Evolutionary conservation across 2,797 vertebrate species (phyloP).

Genomic region (Benthosema pterotum): DNA sequence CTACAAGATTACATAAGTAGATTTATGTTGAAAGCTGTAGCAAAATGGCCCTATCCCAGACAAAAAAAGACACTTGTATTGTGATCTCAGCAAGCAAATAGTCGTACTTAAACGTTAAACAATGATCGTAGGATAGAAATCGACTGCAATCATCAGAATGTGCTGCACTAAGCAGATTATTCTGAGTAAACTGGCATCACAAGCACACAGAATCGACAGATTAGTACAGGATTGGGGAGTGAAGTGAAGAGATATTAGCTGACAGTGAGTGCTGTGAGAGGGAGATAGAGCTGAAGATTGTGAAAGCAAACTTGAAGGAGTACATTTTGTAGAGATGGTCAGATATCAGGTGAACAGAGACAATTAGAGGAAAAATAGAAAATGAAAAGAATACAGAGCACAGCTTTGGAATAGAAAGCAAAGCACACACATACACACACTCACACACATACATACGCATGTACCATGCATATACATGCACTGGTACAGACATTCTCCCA

Average conservation of each 20-base stretch:
- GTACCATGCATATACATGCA: slow-evolving; percentile 24
- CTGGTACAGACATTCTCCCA: background rate
- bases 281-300: slow-evolving; percentile 25
- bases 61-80: too few relatives aligned
- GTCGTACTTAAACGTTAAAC: too few relatives aligned
- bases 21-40: too few relatives aligned
- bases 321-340: slow-evolving; percentile 43
- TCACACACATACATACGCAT: slow-evolving; percentile 9
- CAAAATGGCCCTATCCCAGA: too few relatives aligned
- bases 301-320: slow-evolving; percentile 4
- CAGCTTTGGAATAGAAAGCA: background rate
- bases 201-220: background rate
- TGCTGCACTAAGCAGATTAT: background rate
- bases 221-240: background rate
- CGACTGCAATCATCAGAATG: background rate
- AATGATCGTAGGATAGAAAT: background rate
- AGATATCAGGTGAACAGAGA: slow-evolving; percentile 57
- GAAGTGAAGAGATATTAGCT: slow-evolving; percentile 8
- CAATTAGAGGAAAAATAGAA: too few relatives aligned
- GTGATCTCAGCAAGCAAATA: too few relatives aligned
- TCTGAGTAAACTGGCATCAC: slow-evolving; percentile 1
- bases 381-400: too few relatives aligned
- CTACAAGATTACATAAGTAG: too few relatives aligned
- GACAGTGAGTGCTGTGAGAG: slow-evolving; percentile 29
- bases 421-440: slow-evolving; percentile 15